Evolutionary conservation across 2,797 vertebrate genomes (phyloP).

Genomic region (Xerus rutilus): DNA sequence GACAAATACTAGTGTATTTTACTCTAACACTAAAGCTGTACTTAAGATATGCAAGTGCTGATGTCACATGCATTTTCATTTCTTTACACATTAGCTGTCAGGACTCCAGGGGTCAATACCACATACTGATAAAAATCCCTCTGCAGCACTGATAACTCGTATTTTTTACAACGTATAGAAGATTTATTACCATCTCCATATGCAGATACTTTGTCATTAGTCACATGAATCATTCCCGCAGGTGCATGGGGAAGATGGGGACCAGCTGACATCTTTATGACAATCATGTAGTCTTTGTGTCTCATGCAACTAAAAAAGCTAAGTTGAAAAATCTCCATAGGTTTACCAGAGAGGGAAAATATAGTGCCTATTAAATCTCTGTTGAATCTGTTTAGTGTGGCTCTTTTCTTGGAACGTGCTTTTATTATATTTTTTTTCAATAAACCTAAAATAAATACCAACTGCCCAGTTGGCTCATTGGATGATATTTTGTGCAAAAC

Average conservation of each 20-base stretch:
- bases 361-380: not conserved
- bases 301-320: conserved; percentile 58
- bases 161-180: not conserved
- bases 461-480: not conserved
- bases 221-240: not conserved
- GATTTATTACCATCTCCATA: not conserved
- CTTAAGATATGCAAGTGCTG: accelerated
- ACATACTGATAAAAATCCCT: not conserved
- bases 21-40: accelerated
- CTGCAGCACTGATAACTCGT: not conserved
- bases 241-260: not conserved
- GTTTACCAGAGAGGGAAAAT: not conserved
- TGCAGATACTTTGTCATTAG: not conserved
- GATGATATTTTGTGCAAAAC: not conserved
- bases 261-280: conserved; percentile 55
- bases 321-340: not conserved
- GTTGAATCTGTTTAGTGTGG: not conserved
- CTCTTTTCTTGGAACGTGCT: not conserved
- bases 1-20: too few species aligned
- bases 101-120: not conserved
- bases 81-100: not conserved
- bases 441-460: not conserved
- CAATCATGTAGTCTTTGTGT: not conserved
- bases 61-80: accelerated
- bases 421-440: not conserved